Percentiles rank a stretch among this genome's conserved stretches.
These are phyloP conservation scores for Neolamprologus ventralis DNA, from an alignment of 2,113 vertebrate species.

Conservation along the genomic window DNA sequence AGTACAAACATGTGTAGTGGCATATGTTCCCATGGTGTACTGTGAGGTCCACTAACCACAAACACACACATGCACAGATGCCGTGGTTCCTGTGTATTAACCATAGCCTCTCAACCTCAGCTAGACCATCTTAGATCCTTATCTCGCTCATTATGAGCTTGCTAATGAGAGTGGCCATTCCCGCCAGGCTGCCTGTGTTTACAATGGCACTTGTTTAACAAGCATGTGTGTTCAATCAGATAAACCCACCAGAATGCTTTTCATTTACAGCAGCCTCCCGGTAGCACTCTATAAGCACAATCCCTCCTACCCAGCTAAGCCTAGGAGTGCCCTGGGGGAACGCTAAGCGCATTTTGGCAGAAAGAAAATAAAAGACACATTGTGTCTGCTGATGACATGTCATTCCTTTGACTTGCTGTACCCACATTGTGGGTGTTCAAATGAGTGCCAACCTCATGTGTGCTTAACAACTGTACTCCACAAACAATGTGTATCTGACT, in stretches of 20 bases:
- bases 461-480: neutral
- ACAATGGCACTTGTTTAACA: slow-evolving; percentile 46
- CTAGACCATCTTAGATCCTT: slow-evolving; percentile 41
- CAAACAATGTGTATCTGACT: neutral
- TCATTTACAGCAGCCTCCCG: slow-evolving; percentile 32
- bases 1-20: slow-evolving; percentile 32
- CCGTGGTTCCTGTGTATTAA: slow-evolving; percentile 2
- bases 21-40: slow-evolving; percentile 27
- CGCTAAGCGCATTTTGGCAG: neutral
- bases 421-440: neutral
- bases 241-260: slow-evolving; percentile 45
- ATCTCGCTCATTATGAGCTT: slow-evolving; percentile 41
- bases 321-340: neutral
- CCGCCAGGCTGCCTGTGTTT: slow-evolving; percentile 26
- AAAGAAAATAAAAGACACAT: slow-evolving; percentile 23
- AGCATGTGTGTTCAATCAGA: slow-evolving; percentile 62
- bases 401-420: neutral
- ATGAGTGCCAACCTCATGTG: neutral
- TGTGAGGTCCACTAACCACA: neutral
- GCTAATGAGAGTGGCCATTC: slow-evolving; percentile 41
- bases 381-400: neutral
- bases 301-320: neutral
- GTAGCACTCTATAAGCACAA: slow-evolving; percentile 20
- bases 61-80: neutral
- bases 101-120: neutral